Base-by-base conservation (phyloP, 2,797 vertebrate species). In the Agapornis canus region DNA sequence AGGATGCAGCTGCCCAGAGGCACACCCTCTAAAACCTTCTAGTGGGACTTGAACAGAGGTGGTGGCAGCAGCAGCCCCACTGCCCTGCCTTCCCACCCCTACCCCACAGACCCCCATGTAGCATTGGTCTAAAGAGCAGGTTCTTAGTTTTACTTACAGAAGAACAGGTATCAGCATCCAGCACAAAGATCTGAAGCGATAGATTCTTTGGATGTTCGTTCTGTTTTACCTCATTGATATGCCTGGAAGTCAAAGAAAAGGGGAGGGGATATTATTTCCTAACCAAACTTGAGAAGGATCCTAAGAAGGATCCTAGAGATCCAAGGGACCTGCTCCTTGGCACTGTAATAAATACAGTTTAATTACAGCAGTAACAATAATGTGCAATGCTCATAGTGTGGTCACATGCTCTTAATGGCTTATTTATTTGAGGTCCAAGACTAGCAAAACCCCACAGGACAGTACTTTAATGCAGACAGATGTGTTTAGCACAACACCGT, bases 201-300 rank as follows among this genome's bases (percentile, higher is more conserved):
- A 98, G 70, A 75, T 66, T 97, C 82, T 96, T 97, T 23, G 90
- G 81, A 18, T 93, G 93, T 32, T 98, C 97, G 47, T 96, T 97
- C 91, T 96, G 95, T 84, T 98, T 98, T 66, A 96, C 92, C 52
- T 97, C 96, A 75, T 15, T 93, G 73, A 98, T 98, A 73, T 98
- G 98, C 98, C 98, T 98, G 93, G 52, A 94, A 85, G 79, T 66
- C 71, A 94, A 75, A 89, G 40, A 61, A 69, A 65, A 79, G n/a
- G 15, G 45, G 13, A 76, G 23, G 51, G 14, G 47, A 56, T 84
- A 21, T 49, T 35, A 88, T 64, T 91, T 81, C n/a, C 51, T 52
- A 85, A 19, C 1, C 27, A 75, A 64, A 64, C 56, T 80, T 73
- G 37, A 81, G 61, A 80, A 75, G 26, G 27, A 49, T 49, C 9